Conservation (phyloP, 2,797 vertebrate species). For the Calcarius lapponicus region DNA sequence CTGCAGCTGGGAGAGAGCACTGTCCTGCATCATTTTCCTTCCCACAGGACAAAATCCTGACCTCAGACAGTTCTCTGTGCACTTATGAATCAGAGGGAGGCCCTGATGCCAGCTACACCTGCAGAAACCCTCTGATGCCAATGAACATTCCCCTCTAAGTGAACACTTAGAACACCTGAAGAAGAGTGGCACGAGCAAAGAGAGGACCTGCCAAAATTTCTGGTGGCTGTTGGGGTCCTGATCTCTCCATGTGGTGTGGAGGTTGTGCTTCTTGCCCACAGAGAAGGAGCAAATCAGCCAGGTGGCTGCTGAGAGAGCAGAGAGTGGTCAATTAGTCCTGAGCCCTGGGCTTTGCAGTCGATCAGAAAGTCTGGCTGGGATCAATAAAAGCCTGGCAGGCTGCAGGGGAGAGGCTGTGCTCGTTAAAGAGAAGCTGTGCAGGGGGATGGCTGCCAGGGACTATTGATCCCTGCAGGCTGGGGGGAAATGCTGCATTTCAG, state of each 20-base stretch:
- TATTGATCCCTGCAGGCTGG: not conserved
- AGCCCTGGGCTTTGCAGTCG: not conserved
- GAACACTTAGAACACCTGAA: not conserved
- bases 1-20: not conserved
- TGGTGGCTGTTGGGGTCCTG: not conserved
- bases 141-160: not conserved
- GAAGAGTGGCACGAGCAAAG: not conserved
- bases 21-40: not conserved
- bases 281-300: not conserved
- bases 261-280: not conserved
- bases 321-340: not conserved
- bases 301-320: constrained; percentile 1
- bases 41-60: not conserved
- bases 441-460: not conserved
- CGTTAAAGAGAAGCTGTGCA: not conserved
- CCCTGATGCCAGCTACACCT: not conserved
- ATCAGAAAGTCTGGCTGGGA: not conserved
- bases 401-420: not conserved
- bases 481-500: not conserved
- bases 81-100: not conserved
- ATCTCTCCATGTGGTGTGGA: fast-evolving
- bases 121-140: not conserved
- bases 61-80: not conserved
- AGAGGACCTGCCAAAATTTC: not conserved
- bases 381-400: not conserved